These are phyloP conservation scores for Drosophila mojavensis DNA, from an alignment of 1,140 invertebrate genomes.

Conservation along the genomic window DNA sequence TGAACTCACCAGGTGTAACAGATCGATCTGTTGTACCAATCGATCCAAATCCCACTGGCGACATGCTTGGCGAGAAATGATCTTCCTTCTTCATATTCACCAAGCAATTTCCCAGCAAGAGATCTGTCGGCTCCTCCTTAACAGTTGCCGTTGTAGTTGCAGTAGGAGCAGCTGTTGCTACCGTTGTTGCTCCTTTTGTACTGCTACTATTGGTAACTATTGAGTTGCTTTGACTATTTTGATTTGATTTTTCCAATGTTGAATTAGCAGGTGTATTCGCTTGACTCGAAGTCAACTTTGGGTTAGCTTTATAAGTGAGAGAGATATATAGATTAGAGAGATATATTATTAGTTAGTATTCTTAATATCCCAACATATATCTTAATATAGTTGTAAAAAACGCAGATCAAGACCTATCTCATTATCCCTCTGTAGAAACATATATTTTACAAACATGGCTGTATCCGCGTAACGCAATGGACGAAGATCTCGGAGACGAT, in stretches of 20 bases:
- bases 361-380: too few relatives aligned
- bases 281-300: neutral
- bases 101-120: slow-evolving; percentile 43
- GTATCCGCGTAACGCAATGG: too few relatives aligned
- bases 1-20: slow-evolving; percentile 45
- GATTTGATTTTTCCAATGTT: slow-evolving; percentile 15
- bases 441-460: too few relatives aligned
- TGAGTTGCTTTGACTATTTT: slow-evolving; percentile 8
- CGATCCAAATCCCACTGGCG: slow-evolving; percentile 72
- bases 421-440: too few relatives aligned
- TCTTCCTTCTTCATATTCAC: slow-evolving; percentile 77
- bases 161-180: neutral
- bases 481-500: too few relatives aligned
- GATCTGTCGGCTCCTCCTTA: slow-evolving; percentile 65
- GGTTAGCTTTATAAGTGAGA: slow-evolving; percentile 6
- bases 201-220: neutral
- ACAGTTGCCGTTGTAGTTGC: slow-evolving; percentile 15
- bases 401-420: too few relatives aligned
- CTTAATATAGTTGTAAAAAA: too few relatives aligned
- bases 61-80: slow-evolving; percentile 68
- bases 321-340: neutral
- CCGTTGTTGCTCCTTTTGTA: neutral
- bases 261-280: neutral
- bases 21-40: slow-evolving; percentile 45
- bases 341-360: too few relatives aligned